These are phyloP conservation scores for Drosophila prolongata DNA, from an alignment of 2,888 invertebrate species.

Conservation along the genomic window DNA sequence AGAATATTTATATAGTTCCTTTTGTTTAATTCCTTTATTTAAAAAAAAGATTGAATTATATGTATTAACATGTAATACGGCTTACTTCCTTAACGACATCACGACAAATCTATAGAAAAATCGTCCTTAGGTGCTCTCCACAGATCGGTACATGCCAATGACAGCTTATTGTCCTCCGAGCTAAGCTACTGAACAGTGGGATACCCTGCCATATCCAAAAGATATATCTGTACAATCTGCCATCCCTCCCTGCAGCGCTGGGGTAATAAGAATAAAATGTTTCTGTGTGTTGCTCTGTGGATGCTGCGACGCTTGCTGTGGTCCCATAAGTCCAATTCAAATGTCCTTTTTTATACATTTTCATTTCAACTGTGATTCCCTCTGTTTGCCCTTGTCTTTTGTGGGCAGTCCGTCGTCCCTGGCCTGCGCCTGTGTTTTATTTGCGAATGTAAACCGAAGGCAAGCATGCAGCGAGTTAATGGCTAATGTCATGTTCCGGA, in stretches of 20 bases:
- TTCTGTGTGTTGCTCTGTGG: conserved; percentile 47
- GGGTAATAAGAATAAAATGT: conserved; percentile 79
- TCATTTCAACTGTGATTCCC: conserved; percentile 79
- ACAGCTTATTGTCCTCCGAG: conserved; percentile 39
- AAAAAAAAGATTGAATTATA: too few relatives aligned
- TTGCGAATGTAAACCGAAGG: conserved; percentile 80
- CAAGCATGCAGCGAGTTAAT: conserved; percentile 80
- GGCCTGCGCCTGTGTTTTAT: conserved; percentile 72
- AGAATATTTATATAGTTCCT: too few relatives aligned
- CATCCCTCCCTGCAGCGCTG: conserved; percentile 15
- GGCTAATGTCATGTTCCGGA: conserved; percentile 81
- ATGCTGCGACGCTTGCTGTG: conserved; percentile 63
- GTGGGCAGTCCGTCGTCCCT: conserved; percentile 23
- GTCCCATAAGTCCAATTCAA: conserved; percentile 82
- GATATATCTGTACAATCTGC: conserved; percentile 53
- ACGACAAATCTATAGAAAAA: too few relatives aligned
- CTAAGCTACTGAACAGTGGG: conserved; percentile 30
- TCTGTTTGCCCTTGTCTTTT: conserved; percentile 46
- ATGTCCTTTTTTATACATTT: conserved; percentile 82
- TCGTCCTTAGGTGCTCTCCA: background rate
- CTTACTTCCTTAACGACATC: too few relatives aligned
- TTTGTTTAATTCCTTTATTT: too few relatives aligned
- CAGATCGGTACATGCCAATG: conserved; percentile 51
- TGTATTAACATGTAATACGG: too few relatives aligned
- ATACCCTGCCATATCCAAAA: conserved; percentile 37